Base-by-base conservation (phyloP, 2,888 invertebrate genomes). In the Pseudoips prasinana region DNA sequence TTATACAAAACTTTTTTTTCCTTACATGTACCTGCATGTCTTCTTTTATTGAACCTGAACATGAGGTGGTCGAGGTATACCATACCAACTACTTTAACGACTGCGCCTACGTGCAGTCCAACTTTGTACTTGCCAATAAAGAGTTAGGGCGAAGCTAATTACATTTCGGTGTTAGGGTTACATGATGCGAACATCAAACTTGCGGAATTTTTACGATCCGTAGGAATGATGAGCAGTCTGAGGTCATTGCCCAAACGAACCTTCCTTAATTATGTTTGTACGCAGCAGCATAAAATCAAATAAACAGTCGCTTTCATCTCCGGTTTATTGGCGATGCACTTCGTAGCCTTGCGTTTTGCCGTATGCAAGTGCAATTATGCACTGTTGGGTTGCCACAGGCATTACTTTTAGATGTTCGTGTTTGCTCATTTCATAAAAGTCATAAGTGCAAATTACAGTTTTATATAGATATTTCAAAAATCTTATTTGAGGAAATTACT, bases 291-390 rank as follows among this genome's bases (percentile, higher is more conserved):
- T 74, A 79, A 82, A 81, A 82, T 81, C 83, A 82, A 84, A 85
- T 85, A 85, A 85, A 85, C 83, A 84, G 66, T 66, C 70, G 74
- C 80, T 79, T 82, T 83, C 83, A 84, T 86, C 82, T 83, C 76
- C 73, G 77, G 74, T 77, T 76, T 79, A 82, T 82, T 76, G 72
- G 67, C 69, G 72, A 81, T 85, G 84, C 81, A 81, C 77, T 81
- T 65, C 67, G 74, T 66, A 77, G 78, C 73, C 81, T 84, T 82
- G 82, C 79, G 80, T 78, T 82, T 73, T 65, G 64, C 60, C 64
- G 71, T 70, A 64, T 66, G 62, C 64, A 66, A 62, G 66, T 64
- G n/a, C n/a, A n/a, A n/a, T n/a, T n/a, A n/a, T n/a, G n/a, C n/a
- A 72, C 71, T 77, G 77, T 73, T 71, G 69, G 53, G 51, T 64